A percentile compares a stretch with the other conserved stretches of the same genome.
These are phyloP conservation scores for Luscinia megarhynchos DNA, from an alignment of 2,797 vertebrate genomes.

Conservation along the genomic window DNA sequence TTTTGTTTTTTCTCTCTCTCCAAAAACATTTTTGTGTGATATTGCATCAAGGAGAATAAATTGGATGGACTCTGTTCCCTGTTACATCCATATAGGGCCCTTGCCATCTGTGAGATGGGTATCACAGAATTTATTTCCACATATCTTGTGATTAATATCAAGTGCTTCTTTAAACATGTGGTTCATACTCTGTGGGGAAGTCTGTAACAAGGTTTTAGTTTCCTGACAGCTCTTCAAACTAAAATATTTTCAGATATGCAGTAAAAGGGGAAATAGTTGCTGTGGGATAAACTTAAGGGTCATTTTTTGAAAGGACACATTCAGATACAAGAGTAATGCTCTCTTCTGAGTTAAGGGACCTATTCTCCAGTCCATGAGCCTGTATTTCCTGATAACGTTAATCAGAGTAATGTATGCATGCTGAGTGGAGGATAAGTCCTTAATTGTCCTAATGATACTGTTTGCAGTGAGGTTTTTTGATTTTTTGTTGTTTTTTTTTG, in stretches of 20 bases:
- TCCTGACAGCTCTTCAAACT: constrained; percentile 31
- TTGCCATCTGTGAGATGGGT: background rate
- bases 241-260: constrained; percentile 48
- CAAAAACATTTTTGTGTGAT: background rate
- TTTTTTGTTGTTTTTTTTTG: no score
- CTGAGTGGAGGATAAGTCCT: background rate
- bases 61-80: background rate
- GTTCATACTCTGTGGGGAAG: constrained; percentile 29
- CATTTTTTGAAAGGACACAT: constrained; percentile 55
- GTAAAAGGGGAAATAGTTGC: constrained; percentile 59
- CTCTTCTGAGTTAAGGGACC: constrained; percentile 28
- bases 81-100: background rate
- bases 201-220: constrained; percentile 55
- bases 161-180: constrained; percentile 42
- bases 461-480: background rate
- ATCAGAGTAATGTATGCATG: constrained; percentile 12
- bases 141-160: constrained; percentile 57
- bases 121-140: constrained; percentile 28
- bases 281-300: constrained; percentile 63
- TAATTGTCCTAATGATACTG: constrained; percentile 15
- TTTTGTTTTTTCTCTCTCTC: background rate
- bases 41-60: background rate
- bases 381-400: constrained; percentile 27
- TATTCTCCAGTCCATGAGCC: constrained; percentile 19
- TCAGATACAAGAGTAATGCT: constrained; percentile 37